Conservation (phyloP, 2,113 vertebrate genomes). For the Leptosomus discolor region DNA sequence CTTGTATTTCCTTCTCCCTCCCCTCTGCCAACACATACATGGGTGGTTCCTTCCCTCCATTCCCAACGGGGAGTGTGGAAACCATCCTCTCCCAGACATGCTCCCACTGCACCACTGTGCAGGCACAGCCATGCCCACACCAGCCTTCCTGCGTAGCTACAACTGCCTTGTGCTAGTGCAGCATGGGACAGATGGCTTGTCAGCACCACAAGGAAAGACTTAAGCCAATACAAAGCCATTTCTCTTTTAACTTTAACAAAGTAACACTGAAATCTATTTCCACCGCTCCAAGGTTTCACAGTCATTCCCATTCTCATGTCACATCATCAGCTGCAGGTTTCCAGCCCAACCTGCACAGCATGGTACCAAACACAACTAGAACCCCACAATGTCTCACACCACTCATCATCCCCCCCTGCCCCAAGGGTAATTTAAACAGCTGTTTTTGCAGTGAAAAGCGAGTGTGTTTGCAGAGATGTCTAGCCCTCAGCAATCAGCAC, state of each 20-base stretch:
- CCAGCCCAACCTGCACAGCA: accelerated
- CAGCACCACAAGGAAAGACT: background rate
- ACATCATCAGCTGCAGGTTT: background rate
- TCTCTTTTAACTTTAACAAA: background rate
- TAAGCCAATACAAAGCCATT: background rate
- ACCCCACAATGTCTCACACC: background rate
- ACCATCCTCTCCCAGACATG: background rate
- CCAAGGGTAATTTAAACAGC: background rate
- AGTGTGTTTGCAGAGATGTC: background rate
- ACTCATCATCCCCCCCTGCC: background rate
- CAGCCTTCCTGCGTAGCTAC: background rate
- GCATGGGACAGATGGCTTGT: background rate
- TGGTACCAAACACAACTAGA: background rate
- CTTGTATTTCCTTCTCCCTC: background rate
- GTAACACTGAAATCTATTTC: background rate
- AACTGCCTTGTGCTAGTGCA: background rate
- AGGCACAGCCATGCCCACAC: background rate
- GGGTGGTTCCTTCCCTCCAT: background rate
- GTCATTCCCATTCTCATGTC: background rate
- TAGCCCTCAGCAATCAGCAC: background rate
- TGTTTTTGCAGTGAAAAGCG: background rate
- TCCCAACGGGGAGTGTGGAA: background rate
- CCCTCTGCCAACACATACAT: background rate
- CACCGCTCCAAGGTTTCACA: background rate
- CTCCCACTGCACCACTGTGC: accelerated